Evolutionary conservation across 2,113 vertebrate genomes (phyloP).

Genomic region (Rhinolophus sinicus): DNA sequence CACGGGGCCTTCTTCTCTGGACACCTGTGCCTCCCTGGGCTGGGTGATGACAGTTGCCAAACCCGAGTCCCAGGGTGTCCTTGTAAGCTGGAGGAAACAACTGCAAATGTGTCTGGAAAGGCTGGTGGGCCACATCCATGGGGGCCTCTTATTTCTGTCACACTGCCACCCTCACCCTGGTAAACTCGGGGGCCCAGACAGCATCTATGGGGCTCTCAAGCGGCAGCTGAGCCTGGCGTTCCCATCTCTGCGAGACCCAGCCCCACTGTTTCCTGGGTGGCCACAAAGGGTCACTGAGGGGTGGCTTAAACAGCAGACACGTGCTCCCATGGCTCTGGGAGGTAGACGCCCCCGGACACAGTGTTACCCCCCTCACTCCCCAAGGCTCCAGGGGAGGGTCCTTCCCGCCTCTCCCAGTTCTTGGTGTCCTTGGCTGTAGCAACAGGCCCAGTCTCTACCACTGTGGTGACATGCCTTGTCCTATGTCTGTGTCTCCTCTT

Average conservation of each 20-base stretch:
- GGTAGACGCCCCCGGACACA: not conserved
- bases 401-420: not conserved
- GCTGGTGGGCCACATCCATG: not conserved
- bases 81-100: not conserved
- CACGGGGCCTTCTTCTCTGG: not conserved
- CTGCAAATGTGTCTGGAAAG: not conserved
- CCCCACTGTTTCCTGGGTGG: not conserved
- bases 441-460: not conserved
- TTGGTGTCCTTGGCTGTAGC: not conserved
- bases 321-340: not conserved
- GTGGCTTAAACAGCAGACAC: not conserved
- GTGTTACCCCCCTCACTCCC: not conserved
- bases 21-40: too few species aligned
- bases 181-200: not conserved
- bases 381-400: not conserved
- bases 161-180: not conserved
- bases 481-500: not conserved
- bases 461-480: not conserved
- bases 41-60: not conserved
- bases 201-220: not conserved
- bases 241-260: not conserved
- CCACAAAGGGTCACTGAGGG: not conserved
- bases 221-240: not conserved
- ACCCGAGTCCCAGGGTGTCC: not conserved
- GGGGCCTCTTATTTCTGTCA: too few species aligned